Evolutionary conservation across 2,888 invertebrate genomes (phyloP), one percentile per base, ranked within the genome.

Genomic region (Hypercompe scribonia): DNA sequence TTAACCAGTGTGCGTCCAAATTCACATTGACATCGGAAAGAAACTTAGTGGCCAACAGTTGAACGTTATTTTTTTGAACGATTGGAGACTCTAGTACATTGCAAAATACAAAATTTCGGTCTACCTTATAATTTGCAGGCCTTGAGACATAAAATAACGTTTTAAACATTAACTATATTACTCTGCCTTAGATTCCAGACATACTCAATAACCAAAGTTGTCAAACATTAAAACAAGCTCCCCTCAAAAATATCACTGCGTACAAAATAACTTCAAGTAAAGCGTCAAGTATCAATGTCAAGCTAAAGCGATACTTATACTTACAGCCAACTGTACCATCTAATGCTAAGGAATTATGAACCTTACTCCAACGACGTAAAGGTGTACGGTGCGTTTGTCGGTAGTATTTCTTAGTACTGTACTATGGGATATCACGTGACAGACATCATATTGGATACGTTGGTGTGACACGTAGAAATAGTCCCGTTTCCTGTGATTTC

Each of bases 251-350:
- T 87, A 88, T 89, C 91, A 89, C 86, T 80, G 86, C 89, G 88
- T 83, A 87, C 87, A 86, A 89, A 90, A 88, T 85, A 85, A 72
- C 72, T 72, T 67, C 66, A 70, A 72, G 68, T 75, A 65, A 86
- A 84, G 89, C 90, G 87, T 92, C 89, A 88, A 89, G 90, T 92
- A 91, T 92, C 93, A 88, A 91, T 92, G 90, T 89, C 92, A 82
- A 78, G 86, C 87, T 86, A 87, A 91, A 89, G 86, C 86, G 92
- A 91, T 91, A 92, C 91, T 84, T 79, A 78, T 76, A 65, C 70
- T 73, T 61, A 80, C 81, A 81, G 54, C 82, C 73, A 77, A 78
- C 77, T 76, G 68, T 78, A 72, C 71, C 72, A 74, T 79, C 76
- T 71, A 77, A 79, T 61, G 75, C 72, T 81, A 82, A 77, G 80